Base-by-base conservation (phyloP, 2,888 invertebrate genomes). In the Drosophila greeni region DNA sequence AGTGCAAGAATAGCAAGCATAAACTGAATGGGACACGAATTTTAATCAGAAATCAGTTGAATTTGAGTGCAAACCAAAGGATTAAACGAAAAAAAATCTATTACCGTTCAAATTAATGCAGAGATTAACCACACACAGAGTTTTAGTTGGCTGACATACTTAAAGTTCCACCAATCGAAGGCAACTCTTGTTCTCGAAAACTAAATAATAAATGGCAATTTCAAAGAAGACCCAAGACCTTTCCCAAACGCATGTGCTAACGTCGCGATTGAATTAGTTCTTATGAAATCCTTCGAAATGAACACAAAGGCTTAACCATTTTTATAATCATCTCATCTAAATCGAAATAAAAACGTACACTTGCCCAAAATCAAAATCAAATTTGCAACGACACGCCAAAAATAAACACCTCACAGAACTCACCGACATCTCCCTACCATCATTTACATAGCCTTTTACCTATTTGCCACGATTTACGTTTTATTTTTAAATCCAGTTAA, bases 281-380 rank as follows among this genome's bases (percentile, higher is more conserved):
- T 65, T 55, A 55, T 64, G 47, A 53, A 52, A 69, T 57, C 61
- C 55, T 68, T 54, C 39, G 43, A 54, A 60, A 62, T 64, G 70
- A 87, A 88, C 88, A 88, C 88, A 88, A 88, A 88, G 88, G 88
- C 88, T 88, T 88, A 84, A 85, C 86, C 86, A 88, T 87, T 85
- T 72, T 86, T 85, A 85, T 88, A 88, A 88, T 88, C 88, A 88
- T 88, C 88, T 88, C 87, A 88, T 86, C 86, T 86, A 86, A 79
- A 86, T 85, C 85, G 77, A 84, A 86, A 84, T 74, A 75, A 85
- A 78, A 76, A 73, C 73, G 74, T 81, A 85, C 78, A 85, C 77
- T 77, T 69, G 53, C 65, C 45, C 52, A 71, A 72, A 71, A 66
- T 29, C 52, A 71, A 72, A 71, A 66, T 29, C 14, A 49, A 18